phyloP scores from a whole-genome alignment of 1,140 invertebrate species.

The Bombus breviceps region DNA sequence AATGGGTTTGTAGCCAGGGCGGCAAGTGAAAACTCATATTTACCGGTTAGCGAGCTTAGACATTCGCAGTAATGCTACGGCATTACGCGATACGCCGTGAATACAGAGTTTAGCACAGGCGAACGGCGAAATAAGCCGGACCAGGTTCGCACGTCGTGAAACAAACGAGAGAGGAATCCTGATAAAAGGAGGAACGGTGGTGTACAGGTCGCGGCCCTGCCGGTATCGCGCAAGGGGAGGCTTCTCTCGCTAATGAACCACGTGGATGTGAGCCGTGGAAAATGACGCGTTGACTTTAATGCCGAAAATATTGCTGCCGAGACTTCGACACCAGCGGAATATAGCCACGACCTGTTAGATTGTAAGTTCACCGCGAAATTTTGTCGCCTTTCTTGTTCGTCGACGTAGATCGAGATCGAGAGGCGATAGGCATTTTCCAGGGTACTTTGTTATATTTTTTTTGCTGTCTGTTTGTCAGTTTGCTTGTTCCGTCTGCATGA shows the following conservation, averaged over 20 bases:
- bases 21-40: conserved; percentile 72
- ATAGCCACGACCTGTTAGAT: background rate
- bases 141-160: conserved; percentile 36
- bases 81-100: conserved; percentile 65
- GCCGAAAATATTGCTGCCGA: background rate
- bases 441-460: background rate
- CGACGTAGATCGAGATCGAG: background rate
- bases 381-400: background rate
- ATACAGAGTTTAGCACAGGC: conserved; percentile 37
- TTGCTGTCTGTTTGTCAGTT: background rate
- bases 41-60: conserved; percentile 71
- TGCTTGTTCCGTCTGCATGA: background rate
- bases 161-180: conserved; percentile 53
- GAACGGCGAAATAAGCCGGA: conserved; percentile 58
- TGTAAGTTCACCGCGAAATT: background rate
- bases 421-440: background rate
- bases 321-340: background rate
- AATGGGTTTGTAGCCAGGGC: conserved; percentile 19
- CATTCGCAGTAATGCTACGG: conserved; percentile 67
- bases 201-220: background rate
- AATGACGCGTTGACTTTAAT: conserved; percentile 11
- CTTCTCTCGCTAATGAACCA: conserved; percentile 31
- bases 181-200: conserved; percentile 46
- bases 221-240: background rate
- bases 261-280: conserved; percentile 20